Percentiles rank a stretch among this genome's conserved stretches.
phyloP scores from a whole-genome alignment of 2,888 invertebrate species.

The Drosophila incognita region DNA sequence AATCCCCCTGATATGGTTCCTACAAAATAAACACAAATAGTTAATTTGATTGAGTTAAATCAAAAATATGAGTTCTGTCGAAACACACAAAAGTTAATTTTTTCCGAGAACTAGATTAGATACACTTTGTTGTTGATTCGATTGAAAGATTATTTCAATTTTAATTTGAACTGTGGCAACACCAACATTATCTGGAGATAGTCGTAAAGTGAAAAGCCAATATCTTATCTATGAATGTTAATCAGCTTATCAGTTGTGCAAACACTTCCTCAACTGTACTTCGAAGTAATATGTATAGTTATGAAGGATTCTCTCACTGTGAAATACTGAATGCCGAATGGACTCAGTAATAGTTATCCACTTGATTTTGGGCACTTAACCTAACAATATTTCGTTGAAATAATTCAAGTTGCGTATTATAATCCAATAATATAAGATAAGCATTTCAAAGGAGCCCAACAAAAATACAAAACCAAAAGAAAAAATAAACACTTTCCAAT shows the following conservation, averaged over 20 bases:
- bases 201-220: background rate
- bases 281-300: background rate
- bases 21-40: too few species aligned
- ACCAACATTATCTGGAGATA: too few species aligned
- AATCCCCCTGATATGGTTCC: too few species aligned
- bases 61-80: background rate
- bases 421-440: background rate
- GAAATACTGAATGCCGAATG: background rate
- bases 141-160: background rate
- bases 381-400: background rate
- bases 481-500: slow-evolving; percentile 37
- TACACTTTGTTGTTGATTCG: background rate
- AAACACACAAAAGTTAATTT: background rate
- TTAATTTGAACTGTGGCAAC: background rate
- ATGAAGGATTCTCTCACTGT: background rate
- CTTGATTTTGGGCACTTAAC: background rate
- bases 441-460: background rate
- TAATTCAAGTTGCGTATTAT: background rate
- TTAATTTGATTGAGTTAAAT: background rate
- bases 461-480: slow-evolving; percentile 10
- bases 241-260: background rate
- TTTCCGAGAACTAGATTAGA: background rate
- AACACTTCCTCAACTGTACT: background rate
- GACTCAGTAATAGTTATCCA: background rate
- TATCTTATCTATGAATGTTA: background rate